phyloP scores from a whole-genome alignment of 2,888 invertebrate species.

The Meiosimyza decipiens region DNA sequence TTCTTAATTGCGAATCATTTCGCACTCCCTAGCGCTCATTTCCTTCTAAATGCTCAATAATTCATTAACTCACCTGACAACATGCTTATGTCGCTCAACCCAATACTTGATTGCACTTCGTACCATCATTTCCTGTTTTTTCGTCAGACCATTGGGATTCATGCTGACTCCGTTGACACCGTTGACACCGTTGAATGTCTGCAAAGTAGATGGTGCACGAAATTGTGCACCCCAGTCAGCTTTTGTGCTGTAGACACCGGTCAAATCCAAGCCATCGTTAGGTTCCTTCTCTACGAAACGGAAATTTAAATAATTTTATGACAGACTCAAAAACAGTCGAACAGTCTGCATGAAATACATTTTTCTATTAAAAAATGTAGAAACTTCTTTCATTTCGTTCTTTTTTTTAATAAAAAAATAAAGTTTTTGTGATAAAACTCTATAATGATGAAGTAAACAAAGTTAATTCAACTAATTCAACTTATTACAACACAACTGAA shows the following conservation, averaged over 20 bases:
- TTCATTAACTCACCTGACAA: conserved; percentile 75
- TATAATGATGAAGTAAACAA: too few species aligned
- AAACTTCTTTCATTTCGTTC: background rate
- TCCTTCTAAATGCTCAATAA: too few species aligned
- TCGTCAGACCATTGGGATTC: conserved; percentile 83
- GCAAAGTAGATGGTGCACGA: conserved; percentile 75
- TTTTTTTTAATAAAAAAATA: too few species aligned
- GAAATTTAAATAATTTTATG: conserved; percentile 33
- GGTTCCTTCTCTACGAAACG: conserved; percentile 67
- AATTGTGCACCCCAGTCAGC: conserved; percentile 83
- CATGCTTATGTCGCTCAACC: conserved; percentile 90
- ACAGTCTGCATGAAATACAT: background rate
- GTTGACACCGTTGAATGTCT: conserved; percentile 69
- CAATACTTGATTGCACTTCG: conserved; percentile 89
- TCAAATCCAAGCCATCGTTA: conserved; percentile 73
- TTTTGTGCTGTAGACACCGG: conserved; percentile 81
- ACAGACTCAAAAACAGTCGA: background rate
- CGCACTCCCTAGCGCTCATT: too few species aligned
- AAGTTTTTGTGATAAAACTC: too few species aligned
- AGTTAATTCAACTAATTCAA: too few species aligned
- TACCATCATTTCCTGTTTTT: conserved; percentile 86
- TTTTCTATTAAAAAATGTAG: too few species aligned
- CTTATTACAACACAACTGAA: too few species aligned
- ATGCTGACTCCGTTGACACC: conserved; percentile 64
- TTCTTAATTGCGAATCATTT: too few species aligned